phyloP scores from a whole-genome alignment of 2,113 vertebrate genomes.

The Morone saxatilis region DNA sequence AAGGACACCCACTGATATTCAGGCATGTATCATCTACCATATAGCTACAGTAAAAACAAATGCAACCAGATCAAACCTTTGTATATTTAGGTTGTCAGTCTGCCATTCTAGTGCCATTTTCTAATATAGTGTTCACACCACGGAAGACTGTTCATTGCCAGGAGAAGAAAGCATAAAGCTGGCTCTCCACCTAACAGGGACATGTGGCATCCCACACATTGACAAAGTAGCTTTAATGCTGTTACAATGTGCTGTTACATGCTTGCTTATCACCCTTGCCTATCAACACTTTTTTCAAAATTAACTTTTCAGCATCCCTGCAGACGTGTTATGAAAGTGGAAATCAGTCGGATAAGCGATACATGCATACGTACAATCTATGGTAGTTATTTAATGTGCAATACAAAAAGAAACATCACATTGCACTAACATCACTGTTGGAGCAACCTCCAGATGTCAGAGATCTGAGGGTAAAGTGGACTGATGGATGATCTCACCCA shows the following conservation, averaged over 20 bases:
- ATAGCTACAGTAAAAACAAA: slow-evolving; percentile 24
- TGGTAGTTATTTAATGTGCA: neutral
- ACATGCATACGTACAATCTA: neutral
- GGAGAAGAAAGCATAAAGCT: neutral
- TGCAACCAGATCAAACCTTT: slow-evolving; percentile 15
- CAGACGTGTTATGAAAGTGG: slow-evolving; percentile 6
- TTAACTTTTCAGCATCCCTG: neutral
- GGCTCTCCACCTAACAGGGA: slow-evolving; percentile 4
- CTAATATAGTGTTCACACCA: slow-evolving; percentile 11
- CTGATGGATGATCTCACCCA: slow-evolving; percentile 74
- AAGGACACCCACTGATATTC: slow-evolving; percentile 18
- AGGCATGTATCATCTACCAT: neutral
- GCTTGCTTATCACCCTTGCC: slow-evolving; percentile 30
- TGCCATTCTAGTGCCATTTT: neutral
- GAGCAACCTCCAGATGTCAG: slow-evolving; percentile 66
- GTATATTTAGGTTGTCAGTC: slow-evolving; percentile 29
- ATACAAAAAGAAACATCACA: slow-evolving; percentile 1
- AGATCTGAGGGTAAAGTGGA: slow-evolving; percentile 69
- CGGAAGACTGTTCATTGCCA: neutral
- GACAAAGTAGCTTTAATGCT: neutral
- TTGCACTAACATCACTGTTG: slow-evolving; percentile 20
- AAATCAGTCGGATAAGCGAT: slow-evolving; percentile 11
- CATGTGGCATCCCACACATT: neutral
- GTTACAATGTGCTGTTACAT: neutral
- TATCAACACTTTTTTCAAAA: slow-evolving; percentile 27